Percentiles rank a stretch among this genome's conserved stretches.
These are phyloP conservation scores for Chamaea fasciata DNA, from an alignment of 2,113 vertebrate species.

Conservation along the genomic window DNA sequence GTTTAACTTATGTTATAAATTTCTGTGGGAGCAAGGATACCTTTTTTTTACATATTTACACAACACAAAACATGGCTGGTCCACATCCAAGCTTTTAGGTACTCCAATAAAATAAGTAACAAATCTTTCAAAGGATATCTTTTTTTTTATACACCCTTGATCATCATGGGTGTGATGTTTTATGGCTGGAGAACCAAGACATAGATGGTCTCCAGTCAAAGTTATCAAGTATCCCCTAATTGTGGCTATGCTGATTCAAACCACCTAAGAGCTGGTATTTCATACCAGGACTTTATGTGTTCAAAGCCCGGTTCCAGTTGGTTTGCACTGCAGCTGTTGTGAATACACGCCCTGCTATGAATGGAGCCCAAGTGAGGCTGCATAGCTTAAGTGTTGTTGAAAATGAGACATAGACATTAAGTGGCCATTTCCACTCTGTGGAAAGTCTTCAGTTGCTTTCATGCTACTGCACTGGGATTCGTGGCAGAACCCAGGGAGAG, in stretches of 20 bases:
- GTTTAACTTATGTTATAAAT: not conserved
- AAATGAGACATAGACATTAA: not conserved
- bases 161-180: not conserved
- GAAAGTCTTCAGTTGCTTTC: slow-evolving; percentile 12
- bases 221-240: not conserved
- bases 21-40: not conserved
- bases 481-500: not conserved
- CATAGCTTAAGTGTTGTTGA: not conserved
- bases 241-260: not conserved
- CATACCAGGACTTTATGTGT: not conserved
- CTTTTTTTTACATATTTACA: not conserved
- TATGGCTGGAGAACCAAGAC: not conserved
- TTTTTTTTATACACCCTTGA: not conserved
- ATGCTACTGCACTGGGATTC: not conserved
- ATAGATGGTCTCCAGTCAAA: not conserved
- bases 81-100: not conserved
- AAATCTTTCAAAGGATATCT: not conserved
- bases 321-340: slow-evolving; percentile 45
- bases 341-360: not conserved
- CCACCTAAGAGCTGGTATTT: slow-evolving; percentile 14
- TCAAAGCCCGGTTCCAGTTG: slow-evolving; percentile 41
- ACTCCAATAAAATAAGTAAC: not conserved
- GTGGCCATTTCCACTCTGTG: slow-evolving; percentile 35
- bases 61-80: not conserved
- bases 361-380: slow-evolving; percentile 4